Evolutionary conservation across 1,140 invertebrate species (phyloP).

Genomic region (Brachionus paranguensis): DNA sequence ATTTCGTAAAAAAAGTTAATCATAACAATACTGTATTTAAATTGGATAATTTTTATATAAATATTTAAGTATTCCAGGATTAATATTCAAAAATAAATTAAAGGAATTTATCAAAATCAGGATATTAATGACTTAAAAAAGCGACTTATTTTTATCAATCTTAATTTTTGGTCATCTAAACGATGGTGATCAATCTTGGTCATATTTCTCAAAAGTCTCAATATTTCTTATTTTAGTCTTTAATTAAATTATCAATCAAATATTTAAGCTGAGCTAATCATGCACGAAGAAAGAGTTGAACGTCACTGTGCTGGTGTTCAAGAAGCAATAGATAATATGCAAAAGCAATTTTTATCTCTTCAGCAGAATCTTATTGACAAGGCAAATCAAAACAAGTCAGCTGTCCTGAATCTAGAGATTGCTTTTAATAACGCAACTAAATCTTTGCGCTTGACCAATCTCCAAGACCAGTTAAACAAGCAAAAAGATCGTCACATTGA

Average conservation of each 20-base stretch:
- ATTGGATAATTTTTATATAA: too few relatives aligned
- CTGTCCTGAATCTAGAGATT: constrained; percentile 50
- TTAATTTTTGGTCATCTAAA: too few relatives aligned
- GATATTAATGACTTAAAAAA: too few relatives aligned
- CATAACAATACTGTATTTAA: too few relatives aligned
- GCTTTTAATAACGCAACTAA: constrained; percentile 54
- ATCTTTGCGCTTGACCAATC: constrained; percentile 43
- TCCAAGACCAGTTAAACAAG: constrained; percentile 48
- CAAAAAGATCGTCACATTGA: constrained; percentile 52
- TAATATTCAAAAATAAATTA: too few relatives aligned
- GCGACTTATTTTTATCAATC: too few relatives aligned
- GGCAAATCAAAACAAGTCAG: constrained; percentile 47
- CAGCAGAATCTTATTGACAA: constrained; percentile 38
- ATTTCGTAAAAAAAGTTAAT: too few relatives aligned
- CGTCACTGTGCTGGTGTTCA: constrained; percentile 52
- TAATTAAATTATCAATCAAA: background rate
- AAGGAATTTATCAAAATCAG: too few relatives aligned
- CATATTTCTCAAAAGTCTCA: too few relatives aligned
- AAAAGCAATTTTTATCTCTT: constrained; percentile 43
- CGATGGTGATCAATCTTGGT: too few relatives aligned
- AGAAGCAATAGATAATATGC: constrained; percentile 48
- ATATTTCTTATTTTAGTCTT: too few relatives aligned
- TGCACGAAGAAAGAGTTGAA: constrained; percentile 52
- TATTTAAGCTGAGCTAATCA: constrained; percentile 51
- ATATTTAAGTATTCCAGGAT: too few relatives aligned